Base-by-base conservation (phyloP, 2,797 vertebrate species). In the Urocyon cinereoargenteus region DNA sequence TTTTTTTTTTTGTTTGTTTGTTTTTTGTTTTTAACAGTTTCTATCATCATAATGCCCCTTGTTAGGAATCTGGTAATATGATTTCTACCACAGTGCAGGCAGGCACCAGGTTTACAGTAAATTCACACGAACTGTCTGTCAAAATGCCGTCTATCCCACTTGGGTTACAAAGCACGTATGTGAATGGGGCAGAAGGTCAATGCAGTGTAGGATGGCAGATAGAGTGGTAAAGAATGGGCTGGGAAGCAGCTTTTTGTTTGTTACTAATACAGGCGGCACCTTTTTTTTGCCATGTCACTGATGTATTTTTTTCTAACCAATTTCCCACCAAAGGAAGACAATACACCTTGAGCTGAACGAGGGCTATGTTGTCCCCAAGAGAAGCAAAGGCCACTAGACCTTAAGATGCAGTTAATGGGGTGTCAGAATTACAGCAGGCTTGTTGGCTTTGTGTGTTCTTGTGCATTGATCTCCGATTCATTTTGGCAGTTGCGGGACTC, bases 101-200 rank as follows among this genome's bases (percentile, higher is more conserved):
- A 97, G 62, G 78, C 66, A 93, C 21, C 4, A 57, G 62, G 83
- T 81, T 96, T 96, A 93, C 53, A 84, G 91, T 95, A 96, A 97
- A 97, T 86, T 94, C 70, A 55, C 66, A 93, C 22, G 84, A 98
- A 61, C 55, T 16, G 5, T 85, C 95, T 95, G 83, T 97, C 96
- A 98, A 96, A 94, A 96, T 68, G 49, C 36, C 91, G 72, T 78
- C 40, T 59, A 40, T 87, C 94, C 82, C 86, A 36, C 70, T 81
- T 87, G 62, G 93, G 79, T 92, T 92, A 96, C 72, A 95, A 97
- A 97, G 64, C 55, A 73, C 53, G 31, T 84, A 84, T 78, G 57
- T 66, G 83, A 97, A 86, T 1, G 62, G 82, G 72, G 55, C 81
- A 97, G 87, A 72, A 96, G 79, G 94, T 96, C 87, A 93, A 5